phyloP scores from a whole-genome alignment of 2,888 invertebrate species.

The Conomelus anceps region DNA sequence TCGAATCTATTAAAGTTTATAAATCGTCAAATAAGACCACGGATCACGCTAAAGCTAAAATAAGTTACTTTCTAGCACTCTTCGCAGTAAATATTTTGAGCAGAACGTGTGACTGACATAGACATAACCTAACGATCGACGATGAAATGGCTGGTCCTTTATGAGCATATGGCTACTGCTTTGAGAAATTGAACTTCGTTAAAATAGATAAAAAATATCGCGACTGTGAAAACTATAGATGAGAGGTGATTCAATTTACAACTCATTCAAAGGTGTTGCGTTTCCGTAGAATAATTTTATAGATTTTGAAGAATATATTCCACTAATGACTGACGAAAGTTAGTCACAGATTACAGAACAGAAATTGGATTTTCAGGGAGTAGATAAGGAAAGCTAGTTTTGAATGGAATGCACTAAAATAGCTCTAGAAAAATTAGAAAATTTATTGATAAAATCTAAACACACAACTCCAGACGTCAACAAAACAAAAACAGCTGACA shows the following conservation, averaged over 20 bases:
- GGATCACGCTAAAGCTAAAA: too few species aligned
- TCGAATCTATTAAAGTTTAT: too few species aligned
- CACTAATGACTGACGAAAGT: background rate
- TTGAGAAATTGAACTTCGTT: background rate
- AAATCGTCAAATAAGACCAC: too few species aligned
- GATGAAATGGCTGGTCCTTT: background rate
- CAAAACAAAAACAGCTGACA: background rate
- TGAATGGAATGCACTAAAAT: background rate
- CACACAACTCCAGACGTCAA: background rate
- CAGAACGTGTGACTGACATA: background rate
- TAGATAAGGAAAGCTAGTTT: background rate
- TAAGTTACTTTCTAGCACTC: too few species aligned
- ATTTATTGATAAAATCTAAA: background rate
- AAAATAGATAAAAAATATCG: background rate
- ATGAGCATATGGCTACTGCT: background rate
- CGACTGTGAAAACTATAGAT: background rate
- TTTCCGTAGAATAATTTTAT: background rate
- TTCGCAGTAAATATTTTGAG: background rate
- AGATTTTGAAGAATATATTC: background rate
- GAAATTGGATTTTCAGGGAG: background rate
- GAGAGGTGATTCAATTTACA: background rate
- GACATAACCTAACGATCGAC: background rate
- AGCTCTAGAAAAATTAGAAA: background rate
- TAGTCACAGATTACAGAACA: background rate
- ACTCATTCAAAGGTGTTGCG: background rate